These are phyloP conservation scores for Gavialis gangeticus DNA, from an alignment of 2,113 vertebrate species.

Conservation along the genomic window DNA sequence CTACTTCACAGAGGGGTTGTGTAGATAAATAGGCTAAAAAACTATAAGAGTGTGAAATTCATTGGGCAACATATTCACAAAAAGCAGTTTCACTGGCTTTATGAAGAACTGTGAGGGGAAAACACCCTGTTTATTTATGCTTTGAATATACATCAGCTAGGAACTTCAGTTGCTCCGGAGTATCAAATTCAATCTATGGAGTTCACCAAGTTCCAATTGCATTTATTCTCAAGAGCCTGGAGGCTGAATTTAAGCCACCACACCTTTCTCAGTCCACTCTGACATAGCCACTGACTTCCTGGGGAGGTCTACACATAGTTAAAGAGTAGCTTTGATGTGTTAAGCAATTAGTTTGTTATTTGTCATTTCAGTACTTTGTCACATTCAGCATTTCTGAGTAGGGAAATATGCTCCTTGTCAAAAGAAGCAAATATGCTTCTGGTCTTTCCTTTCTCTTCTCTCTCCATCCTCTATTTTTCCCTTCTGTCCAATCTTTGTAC, in stretches of 20 bases:
- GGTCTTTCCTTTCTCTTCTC: accelerated
- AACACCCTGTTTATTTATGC: conserved; percentile 25
- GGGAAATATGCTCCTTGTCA: neutral
- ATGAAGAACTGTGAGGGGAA: neutral
- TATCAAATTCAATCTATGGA: conserved; percentile 16
- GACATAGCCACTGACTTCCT: conserved; percentile 71
- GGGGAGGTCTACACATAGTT: conserved; percentile 53
- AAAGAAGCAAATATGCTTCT: neutral
- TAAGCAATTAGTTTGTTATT: conserved; percentile 23
- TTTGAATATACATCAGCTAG: accelerated
- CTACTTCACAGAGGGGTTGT: neutral
- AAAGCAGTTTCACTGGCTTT: neutral
- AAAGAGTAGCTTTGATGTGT: conserved; percentile 38
- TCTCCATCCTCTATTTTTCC: neutral
- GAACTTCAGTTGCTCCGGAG: conserved; percentile 24
- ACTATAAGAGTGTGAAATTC: neutral
- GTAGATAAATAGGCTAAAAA: neutral
- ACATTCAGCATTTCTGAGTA: neutral
- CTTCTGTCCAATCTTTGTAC: neutral
- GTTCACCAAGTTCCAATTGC: neutral
- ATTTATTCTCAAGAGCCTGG: neutral
- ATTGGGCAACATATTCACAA: neutral
- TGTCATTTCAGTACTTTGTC: conserved; percentile 8
- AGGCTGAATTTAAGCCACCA: conserved; percentile 33
- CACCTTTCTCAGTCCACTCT: conserved; percentile 50